These are phyloP conservation scores for Pangasianodon gigas DNA, from an alignment of 2,113 vertebrate genomes.

Conservation along the genomic window DNA sequence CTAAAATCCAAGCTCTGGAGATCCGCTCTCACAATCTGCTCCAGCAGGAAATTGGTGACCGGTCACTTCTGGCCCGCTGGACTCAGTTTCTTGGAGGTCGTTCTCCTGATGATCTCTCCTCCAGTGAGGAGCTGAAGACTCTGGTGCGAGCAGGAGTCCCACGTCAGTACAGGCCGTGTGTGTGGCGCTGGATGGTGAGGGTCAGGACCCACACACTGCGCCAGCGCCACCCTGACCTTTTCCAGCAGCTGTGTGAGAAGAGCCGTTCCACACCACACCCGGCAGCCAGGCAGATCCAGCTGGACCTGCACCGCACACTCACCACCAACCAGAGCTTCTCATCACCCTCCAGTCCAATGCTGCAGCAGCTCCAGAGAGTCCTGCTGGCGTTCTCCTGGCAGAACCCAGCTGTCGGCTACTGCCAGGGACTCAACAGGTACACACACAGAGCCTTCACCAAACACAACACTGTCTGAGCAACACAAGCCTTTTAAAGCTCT, in stretches of 20 bases:
- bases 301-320: slow-evolving; percentile 91
- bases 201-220: slow-evolving; percentile 65
- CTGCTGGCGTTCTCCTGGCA: slow-evolving; percentile 93
- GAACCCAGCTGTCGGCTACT: slow-evolving; percentile 90
- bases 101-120: slow-evolving; percentile 66
- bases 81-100: slow-evolving; percentile 75
- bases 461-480: neutral
- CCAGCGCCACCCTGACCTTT: slow-evolving; percentile 69
- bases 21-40: slow-evolving; percentile 84
- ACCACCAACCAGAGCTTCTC: slow-evolving; percentile 88
- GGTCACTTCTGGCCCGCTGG: slow-evolving; percentile 80
- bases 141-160: slow-evolving; percentile 85
- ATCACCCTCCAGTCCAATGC: slow-evolving; percentile 79
- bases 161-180: slow-evolving; percentile 74
- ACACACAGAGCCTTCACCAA: neutral
- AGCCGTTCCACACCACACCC: slow-evolving; percentile 74
- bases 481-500: neutral
- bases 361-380: slow-evolving; percentile 84
- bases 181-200: slow-evolving; percentile 85
- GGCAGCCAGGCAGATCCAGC: slow-evolving; percentile 87
- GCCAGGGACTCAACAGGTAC: slow-evolving; percentile 86
- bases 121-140: slow-evolving; percentile 78
- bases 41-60: slow-evolving; percentile 76
- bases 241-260: slow-evolving; percentile 78
- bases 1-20: slow-evolving; percentile 91